Evolutionary conservation across 2,113 vertebrate genomes (phyloP).

Genomic region (Vulpes ferrilata): DNA sequence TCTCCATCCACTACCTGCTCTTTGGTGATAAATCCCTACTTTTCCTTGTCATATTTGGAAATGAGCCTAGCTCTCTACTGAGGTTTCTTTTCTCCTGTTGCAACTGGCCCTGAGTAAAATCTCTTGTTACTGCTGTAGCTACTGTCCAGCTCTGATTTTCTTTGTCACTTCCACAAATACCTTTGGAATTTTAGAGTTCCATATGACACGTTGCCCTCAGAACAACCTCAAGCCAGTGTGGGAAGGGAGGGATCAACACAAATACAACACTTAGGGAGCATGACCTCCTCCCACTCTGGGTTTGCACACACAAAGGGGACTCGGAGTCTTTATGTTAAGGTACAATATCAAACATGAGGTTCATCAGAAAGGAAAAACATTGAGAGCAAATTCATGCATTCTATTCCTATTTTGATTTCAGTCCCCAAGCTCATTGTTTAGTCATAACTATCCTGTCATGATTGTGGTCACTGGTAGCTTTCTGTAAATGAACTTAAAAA

Average conservation of each 20-base stretch:
- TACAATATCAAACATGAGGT: fast-evolving
- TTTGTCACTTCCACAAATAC: background rate
- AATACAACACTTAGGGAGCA: background rate
- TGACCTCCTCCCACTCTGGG: background rate
- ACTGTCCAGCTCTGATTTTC: background rate
- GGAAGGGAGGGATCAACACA: background rate
- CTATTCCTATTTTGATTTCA: background rate
- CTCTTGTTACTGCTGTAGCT: background rate
- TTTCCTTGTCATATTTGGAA: background rate
- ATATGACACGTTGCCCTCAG: background rate
- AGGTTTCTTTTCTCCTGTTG: background rate
- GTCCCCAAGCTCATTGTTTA: background rate
- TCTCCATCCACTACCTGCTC: background rate
- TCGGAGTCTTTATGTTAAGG: fast-evolving
- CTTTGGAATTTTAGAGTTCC: background rate
- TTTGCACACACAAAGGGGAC: too few relatives aligned
- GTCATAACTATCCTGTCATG: background rate
- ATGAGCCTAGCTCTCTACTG: background rate
- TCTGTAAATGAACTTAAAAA: slow-evolving; percentile 70
- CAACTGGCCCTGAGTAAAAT: background rate
- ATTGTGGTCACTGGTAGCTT: slow-evolving; percentile 46
- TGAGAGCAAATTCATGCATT: background rate
- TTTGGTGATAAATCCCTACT: background rate
- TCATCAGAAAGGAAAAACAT: background rate
- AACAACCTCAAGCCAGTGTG: background rate